Conservation (phyloP, 2,113 vertebrate species). For the cattle (Bos taurus) region ARS-UCD2.0 NC_037332.1:71113501-71114000, state of each 20-base stretch:
- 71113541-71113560: not conserved
- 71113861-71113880: not conserved
- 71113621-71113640: not conserved
- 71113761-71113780: not conserved
- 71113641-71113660: not conserved
- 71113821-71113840: not conserved
- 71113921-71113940: not conserved
- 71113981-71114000: constrained; percentile 44
- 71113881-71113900: not conserved
- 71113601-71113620: not conserved
- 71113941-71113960: constrained; percentile 23
- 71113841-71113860: not conserved
- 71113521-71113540: not conserved
- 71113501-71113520: not conserved
- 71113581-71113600: not conserved
- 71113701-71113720: not conserved
- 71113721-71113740: not conserved
- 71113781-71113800: not conserved
- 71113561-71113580: not conserved
- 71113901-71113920: not conserved
- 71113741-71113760: not conserved
- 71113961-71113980: constrained; percentile 34
- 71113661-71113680: not conserved
- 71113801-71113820: not conserved
- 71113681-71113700: not conserved